Evolutionary conservation across 1,140 invertebrate species (phyloP), one percentile per base, ranked within the genome.

Genomic region (Bombus terrestris): DNA sequence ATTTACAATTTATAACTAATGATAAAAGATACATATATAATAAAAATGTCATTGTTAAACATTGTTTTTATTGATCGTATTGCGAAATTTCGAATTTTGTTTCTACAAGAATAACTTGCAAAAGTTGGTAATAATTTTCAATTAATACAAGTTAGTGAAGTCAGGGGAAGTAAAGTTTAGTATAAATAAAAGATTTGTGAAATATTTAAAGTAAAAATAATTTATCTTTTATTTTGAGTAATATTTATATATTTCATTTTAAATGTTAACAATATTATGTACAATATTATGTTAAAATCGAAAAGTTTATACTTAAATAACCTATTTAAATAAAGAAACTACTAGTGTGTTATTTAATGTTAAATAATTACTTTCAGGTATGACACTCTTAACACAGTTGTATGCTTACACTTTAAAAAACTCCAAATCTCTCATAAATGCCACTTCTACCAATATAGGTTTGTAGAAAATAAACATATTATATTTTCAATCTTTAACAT

Each of bases 381-480:
- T 81, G 78, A 32, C 28, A 37, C 9, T 64, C 1, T 57, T 86
- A n/a, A 80, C 76, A 47, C 62, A 83, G 32, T 73, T 90, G 4
- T 4, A 71, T 25, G 35, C n/a, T 69, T 53, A 32, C 9, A 37
- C 25, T 35, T 74, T 88, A 37, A 84, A 86, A 39, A 89, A 75
- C 1, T 35, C 66, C 39, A 81, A 83, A 43, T 13, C 53, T 47
- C 9, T 81, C 15, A 18, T 66, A 22, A 73, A 37, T 15, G 18
- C 0, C 9, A 2, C 47, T 83, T n/a, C 71, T 43, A 64, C 35
- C 64, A 86, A 86, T 37, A 59, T 89, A 53, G 88, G 88, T 89
- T 76, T 43, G 87, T 89, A 81, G 15, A 6, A 10, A 57, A 10
- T 28, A 64, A 66, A 15, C 12, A 77, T 75, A 37, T 57, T 25